Conservation (phyloP, 2,888 invertebrate genomes). For the Sarcophaga subvicina region DNA sequence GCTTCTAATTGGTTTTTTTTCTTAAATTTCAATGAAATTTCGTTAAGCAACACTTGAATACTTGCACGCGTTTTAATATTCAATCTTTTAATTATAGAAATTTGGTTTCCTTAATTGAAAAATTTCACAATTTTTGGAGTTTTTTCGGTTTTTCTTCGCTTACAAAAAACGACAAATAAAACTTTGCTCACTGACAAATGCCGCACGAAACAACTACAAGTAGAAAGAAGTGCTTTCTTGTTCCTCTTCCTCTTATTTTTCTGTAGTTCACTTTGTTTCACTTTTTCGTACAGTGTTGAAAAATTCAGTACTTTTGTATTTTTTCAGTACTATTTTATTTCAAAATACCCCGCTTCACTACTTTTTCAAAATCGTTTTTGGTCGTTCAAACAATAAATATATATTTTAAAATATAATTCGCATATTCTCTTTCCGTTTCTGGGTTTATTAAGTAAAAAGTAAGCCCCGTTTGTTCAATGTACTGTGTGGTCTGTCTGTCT, state of each 20-base stretch:
- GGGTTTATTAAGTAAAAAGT: no score
- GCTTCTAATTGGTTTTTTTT: not conserved
- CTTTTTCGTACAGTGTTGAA: not conserved
- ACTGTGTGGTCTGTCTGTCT: no score
- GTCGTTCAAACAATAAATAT: no score
- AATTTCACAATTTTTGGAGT: slow-evolving; percentile 24
- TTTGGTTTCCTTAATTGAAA: slow-evolving; percentile 2
- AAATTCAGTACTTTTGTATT: no score
- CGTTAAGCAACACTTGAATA: slow-evolving; percentile 8
- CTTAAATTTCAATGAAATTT: no score
- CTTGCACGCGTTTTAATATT: not conserved
- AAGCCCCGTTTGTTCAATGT: no score
- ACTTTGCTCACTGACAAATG: slow-evolving; percentile 52
- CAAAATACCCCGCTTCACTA: no score
- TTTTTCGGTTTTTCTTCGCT: not conserved
- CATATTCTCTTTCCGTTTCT: no score
- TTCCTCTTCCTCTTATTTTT: slow-evolving; percentile 2
- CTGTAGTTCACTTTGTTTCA: slow-evolving; percentile 54
- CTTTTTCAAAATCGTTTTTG: no score
- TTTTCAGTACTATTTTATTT: no score
- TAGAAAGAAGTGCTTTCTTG: slow-evolving; percentile 16
- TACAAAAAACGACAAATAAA: slow-evolving; percentile 39
- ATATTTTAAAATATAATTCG: no score
- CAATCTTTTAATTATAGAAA: slow-evolving; percentile 10
- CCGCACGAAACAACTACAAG: slow-evolving; percentile 70